Conservation (phyloP, 2,113 vertebrate species). For the Leptosomus discolor region DNA sequence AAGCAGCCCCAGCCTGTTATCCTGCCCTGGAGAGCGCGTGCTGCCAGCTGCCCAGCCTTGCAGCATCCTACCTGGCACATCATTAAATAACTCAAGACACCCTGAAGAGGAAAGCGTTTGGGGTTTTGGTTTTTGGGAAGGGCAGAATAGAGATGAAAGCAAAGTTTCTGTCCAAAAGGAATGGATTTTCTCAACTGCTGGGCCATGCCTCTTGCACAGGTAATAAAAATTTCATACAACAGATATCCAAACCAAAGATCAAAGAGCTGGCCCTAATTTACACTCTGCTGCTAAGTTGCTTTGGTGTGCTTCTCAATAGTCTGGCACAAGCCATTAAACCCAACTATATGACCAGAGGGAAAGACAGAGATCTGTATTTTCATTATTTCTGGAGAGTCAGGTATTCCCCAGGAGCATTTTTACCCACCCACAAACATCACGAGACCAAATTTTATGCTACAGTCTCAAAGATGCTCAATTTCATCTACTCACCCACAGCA, state of each 20-base stretch:
- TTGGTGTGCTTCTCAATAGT: neutral
- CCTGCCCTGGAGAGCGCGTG: neutral
- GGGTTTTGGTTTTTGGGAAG: neutral
- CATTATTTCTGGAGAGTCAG: neutral
- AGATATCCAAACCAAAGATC: neutral
- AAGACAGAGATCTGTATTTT: neutral
- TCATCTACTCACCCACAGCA: neutral
- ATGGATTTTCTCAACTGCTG: neutral
- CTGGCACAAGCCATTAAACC: neutral
- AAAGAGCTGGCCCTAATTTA: neutral
- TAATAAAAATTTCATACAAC: fast-evolving
- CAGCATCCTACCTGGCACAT: neutral
- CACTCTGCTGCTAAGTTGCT: neutral
- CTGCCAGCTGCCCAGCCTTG: neutral
- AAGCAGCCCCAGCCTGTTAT: neutral
- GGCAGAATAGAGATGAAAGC: neutral
- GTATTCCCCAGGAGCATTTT: neutral
- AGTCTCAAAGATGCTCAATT: neutral
- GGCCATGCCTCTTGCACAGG: neutral
- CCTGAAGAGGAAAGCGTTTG: neutral
- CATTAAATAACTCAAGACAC: neutral
- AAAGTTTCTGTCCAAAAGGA: neutral
- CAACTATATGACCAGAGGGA: neutral
- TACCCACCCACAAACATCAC: neutral
- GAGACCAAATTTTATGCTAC: neutral